Percentiles rank a stretch among this genome's conserved stretches.
phyloP scores from a whole-genome alignment of 2,888 invertebrate genomes.

The Ctena decussata region DNA sequence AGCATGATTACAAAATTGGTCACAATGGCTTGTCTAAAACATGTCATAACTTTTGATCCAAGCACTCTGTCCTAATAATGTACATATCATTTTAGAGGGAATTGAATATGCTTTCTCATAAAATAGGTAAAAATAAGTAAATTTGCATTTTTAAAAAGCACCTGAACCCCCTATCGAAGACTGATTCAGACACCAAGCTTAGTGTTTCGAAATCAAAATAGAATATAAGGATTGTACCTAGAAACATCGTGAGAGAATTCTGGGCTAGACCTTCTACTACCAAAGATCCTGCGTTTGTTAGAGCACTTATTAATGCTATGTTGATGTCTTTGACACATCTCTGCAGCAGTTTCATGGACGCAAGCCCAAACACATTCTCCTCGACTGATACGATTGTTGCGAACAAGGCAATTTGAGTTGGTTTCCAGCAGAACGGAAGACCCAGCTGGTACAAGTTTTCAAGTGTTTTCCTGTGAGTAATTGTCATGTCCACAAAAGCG shows the following conservation, averaged over 20 bases:
- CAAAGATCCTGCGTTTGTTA: conserved; percentile 21
- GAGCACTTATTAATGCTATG: conserved; percentile 28
- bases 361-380: conserved; percentile 23
- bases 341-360: conserved; percentile 17
- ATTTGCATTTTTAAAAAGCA: too few species aligned
- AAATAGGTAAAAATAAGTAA: too few species aligned
- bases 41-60: too few species aligned
- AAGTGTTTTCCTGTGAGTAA: conserved; percentile 29
- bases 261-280: conserved; percentile 34
- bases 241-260: conserved; percentile 26
- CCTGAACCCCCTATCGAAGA: too few species aligned
- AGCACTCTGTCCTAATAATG: too few species aligned
- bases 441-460: conserved; percentile 47
- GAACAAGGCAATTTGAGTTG: conserved; percentile 40
- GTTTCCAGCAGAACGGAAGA: conserved; percentile 45
- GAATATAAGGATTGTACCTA: too few species aligned
- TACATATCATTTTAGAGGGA: too few species aligned
- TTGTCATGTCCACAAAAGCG: conserved; percentile 35
- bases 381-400: not conserved
- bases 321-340: conserved; percentile 6
- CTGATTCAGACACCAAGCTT: too few species aligned
- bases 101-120: too few species aligned
- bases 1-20: too few species aligned
- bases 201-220: too few species aligned
- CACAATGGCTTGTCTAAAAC: too few species aligned